Base-by-base conservation (phyloP, 2,888 invertebrate genomes). In the Cheilosia impressa region DNA sequence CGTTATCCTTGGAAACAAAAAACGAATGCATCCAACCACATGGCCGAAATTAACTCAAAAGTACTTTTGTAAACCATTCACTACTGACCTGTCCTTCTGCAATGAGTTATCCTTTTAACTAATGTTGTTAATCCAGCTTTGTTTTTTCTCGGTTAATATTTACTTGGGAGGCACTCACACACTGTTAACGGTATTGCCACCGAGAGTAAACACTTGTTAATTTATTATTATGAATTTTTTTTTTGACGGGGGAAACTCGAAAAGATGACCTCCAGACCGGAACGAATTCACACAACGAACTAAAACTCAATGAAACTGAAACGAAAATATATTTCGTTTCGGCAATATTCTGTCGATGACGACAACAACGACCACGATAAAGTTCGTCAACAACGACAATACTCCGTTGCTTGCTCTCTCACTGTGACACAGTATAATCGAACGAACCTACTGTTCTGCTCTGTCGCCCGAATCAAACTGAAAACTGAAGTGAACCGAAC, bases 401-500 rank as follows among this genome's bases (percentile, higher is more conserved):
- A 38, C 38, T 38, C n/a, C 45, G 24, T 31, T 47, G 47, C 34
- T 38, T 58, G 17, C 27, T 69, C 68, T 57, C 24, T 63, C 63
- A 57, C 57, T 43, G 38, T 47, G 2, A 38, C 27, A 66, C 60
- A 34, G 47, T 43, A 19, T 55, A 45, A 65, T 55, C 68, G 68
- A 82, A 72, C 77, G 43, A 45, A 69, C 63, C 69, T 45, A 69
- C 83, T 69, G 47, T 55, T 71, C 75, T 71, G 71, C 75, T 84
- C 75, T 84, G 58, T 76, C 73, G 75, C 69, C 80, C 75, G 79
- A 80, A 76, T 75, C 69, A 84, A 84, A 84, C 84, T 84, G 50
- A 75, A 63, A 63, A 19, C 58, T 34, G 76, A 65, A 78, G 53
- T 57, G 15, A 60, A 71, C 69, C 71, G 71, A 71, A 84, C 71